phyloP scores from a whole-genome alignment of 2,113 vertebrate genomes.

The Numida meleagris region DNA sequence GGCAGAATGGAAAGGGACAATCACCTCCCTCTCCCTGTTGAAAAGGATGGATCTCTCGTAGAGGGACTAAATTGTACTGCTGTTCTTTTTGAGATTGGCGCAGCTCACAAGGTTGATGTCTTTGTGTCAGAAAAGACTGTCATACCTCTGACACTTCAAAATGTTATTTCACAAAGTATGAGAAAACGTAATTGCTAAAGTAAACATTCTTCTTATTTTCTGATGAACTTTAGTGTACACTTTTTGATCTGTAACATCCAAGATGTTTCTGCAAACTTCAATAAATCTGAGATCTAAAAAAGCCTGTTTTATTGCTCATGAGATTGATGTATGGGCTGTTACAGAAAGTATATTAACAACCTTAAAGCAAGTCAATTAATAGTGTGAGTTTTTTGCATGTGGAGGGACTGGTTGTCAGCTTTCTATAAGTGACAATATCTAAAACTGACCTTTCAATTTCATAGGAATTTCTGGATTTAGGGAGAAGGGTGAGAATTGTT shows the following conservation, averaged over 20 bases:
- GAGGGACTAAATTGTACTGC: no score
- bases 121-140: neutral
- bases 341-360: neutral
- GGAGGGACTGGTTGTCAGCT: neutral
- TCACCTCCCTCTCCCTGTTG: no score
- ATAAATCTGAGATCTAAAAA: neutral
- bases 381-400: neutral
- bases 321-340: rapidly evolving
- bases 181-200: neutral
- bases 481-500: neutral
- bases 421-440: neutral
- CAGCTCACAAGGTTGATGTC: neutral
- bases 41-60: no score
- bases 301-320: rapidly evolving
- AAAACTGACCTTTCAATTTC: neutral
- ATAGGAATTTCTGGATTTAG: neutral
- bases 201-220: neutral
- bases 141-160: neutral
- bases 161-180: neutral
- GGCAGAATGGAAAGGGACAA: no score
- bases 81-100: neutral
- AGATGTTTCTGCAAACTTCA: neutral
- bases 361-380: neutral
- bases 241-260: neutral
- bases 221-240: neutral